Base-by-base conservation (phyloP, 1,140 invertebrate species). In the Plectus sambesii region DNA sequence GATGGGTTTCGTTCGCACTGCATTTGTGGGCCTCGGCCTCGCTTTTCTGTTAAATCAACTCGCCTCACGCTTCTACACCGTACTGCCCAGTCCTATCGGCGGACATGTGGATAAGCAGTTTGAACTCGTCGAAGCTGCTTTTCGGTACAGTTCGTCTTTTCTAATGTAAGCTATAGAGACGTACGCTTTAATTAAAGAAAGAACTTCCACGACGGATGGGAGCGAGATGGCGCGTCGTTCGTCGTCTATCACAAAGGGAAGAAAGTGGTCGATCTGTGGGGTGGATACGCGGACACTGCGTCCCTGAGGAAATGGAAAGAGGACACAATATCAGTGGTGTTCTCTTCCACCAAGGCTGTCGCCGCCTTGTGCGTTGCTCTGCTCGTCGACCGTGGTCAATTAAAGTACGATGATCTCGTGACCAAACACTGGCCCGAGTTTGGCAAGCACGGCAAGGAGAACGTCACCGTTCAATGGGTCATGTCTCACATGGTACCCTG, bases 351-450 rank as follows among this genome's bases (percentile, higher is more conserved):
- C n/a, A 62, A 62, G 51, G 60, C 59, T 19, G 58, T 69, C 3
- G 53, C 55, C 1, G 64, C 71, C 5, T 30, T 72, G 1, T 51
- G 60, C 6, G 48, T 72, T 0, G 70, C 67, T 1, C 48, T 60
- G 33, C 52, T 73, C 5, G 66, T 70, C 6, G 70, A 72, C 26
- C 58, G 56, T 38, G 55, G 71, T 12, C 48, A 55, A 2, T 15
- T 73, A 1, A 57, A 66, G 23, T 73, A 72, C 45, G 60, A 67
- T 22, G 59, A 65, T 24, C 54, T 58, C 3, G 64, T 74, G 0
- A 39, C 50, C 3, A 48, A 64, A 15, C 70, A 72, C 55, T 74
- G 73, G 73, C 71, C 73, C 15, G 69, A 69, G 38, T 74, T 74
- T 62, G 69, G 50, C 12, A 40, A 60, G 15, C 58, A 72, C 36